Base-by-base conservation (phyloP, 2,113 vertebrate genomes). In the Tragelaphus strepsiceros region DNA sequence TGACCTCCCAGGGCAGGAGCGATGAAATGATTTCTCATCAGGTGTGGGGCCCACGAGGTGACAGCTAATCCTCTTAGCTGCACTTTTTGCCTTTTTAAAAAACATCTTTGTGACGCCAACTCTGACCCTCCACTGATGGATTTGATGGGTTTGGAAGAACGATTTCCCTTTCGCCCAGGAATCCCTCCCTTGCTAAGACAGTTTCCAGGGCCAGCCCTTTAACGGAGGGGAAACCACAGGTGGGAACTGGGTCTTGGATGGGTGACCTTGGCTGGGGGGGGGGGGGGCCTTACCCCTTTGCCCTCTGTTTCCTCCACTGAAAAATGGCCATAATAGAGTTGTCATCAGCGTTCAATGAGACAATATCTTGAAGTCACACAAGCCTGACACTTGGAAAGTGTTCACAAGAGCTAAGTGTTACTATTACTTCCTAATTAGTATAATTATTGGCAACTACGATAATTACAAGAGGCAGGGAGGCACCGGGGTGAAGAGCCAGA, bases 1-100 rank as follows among this genome's bases (percentile, higher is more conserved):
- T 86, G 97, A 98, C 87, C 95, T 97, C 89, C 59, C 0, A 8
- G 90, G 95, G 78, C 90, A 78, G 80, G 82, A 95, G 92, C 77
- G 74, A 97, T 80, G 64, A 93, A 93, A 92, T 82, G 93, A 96
- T 90, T 96, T 96, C 84, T 97, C 95, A 91, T 93, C 95, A 86
- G 97, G 80, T 82, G 17, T 0, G 19, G 59, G 93, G 49, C 56
- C 49, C 5, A 1, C 4, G 12, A 62, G 74, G 94, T 96, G 91
- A 93, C 85, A 96, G 95, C 86, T 96, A 83, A 96, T 95, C 95
- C 95, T 88, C 92, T 92, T 67, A 97, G 97, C 77, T n/a, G 85
- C 64, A 56, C 90, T 98, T 78, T 78, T 86, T 95, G 92, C 92
- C 96, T 96, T 94, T 97, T 96, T 91, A 80, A 85, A 92, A 95